phyloP scores from a whole-genome alignment of 2,888 invertebrate genomes.

The Drosophila mimica region DNA sequence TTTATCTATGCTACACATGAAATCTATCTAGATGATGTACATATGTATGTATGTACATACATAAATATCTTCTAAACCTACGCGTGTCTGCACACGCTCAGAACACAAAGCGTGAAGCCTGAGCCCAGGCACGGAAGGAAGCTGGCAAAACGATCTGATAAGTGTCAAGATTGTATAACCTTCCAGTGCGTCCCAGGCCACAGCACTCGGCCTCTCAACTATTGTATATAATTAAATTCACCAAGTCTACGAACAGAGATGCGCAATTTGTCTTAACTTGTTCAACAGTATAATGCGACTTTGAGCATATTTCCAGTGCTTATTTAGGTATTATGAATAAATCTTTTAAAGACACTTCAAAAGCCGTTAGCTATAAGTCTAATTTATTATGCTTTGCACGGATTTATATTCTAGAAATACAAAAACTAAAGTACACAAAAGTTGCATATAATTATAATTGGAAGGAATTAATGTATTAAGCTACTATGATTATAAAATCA shows the following conservation, averaged over 20 bases:
- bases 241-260: slow-evolving; percentile 45
- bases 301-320: not conserved
- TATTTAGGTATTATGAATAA: not conserved
- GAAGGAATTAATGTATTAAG: not conserved
- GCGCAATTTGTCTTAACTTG: slow-evolving; percentile 18
- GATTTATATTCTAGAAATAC: not conserved
- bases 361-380: not conserved
- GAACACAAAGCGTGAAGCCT: slow-evolving; percentile 60
- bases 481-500: not conserved
- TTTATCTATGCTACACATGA: slow-evolving; percentile 76
- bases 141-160: slow-evolving; percentile 77
- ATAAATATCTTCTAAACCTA: slow-evolving; percentile 60
- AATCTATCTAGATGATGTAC: slow-evolving; percentile 73
- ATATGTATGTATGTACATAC: slow-evolving; percentile 5
- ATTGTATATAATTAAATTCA: slow-evolving; percentile 63
- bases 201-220: slow-evolving; percentile 26
- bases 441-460: not conserved
- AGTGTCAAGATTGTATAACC: slow-evolving; percentile 80
- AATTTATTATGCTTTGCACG: not conserved
- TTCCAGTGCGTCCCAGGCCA: slow-evolving; percentile 61
- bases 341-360: not conserved
- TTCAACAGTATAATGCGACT: not conserved
- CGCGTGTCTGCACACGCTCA: slow-evolving; percentile 78
- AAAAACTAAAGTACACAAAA: not conserved
- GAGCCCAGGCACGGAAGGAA: slow-evolving; percentile 67